These are phyloP conservation scores for Rhabdornis inornatus DNA, from an alignment of 2,113 vertebrate genomes.

Conservation along the genomic window DNA sequence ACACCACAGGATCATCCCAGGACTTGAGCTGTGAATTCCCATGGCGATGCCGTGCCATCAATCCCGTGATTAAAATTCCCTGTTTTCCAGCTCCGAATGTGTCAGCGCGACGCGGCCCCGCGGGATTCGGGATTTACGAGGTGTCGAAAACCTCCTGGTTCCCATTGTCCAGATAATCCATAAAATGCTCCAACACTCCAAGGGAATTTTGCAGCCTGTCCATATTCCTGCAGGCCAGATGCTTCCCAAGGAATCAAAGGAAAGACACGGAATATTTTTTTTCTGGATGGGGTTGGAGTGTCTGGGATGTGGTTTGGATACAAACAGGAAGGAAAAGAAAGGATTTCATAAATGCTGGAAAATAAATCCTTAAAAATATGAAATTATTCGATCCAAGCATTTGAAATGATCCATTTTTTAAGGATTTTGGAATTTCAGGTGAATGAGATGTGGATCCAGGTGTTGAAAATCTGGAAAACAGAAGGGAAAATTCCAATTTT, in stretches of 20 bases:
- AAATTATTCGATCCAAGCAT: fast-evolving
- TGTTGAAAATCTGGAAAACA: background rate
- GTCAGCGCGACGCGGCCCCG: background rate
- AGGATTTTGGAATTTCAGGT: no score
- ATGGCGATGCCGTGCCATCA: fast-evolving
- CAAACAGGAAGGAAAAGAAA: fast-evolving
- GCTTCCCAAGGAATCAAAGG: background rate
- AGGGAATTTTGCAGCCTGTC: background rate
- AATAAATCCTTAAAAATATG: background rate
- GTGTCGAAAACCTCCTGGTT: background rate
- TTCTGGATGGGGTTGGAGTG: background rate
- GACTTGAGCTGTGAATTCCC: background rate
- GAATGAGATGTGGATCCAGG: background rate
- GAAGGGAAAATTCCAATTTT: background rate
- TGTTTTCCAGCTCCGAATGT: background rate
- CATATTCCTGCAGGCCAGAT: background rate
- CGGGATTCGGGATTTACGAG: background rate
- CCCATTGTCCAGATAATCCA: background rate
- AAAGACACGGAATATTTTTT: background rate
- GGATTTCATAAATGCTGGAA: background rate
- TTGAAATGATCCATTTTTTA: fast-evolving
- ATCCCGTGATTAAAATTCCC: background rate
- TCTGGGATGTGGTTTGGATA: background rate
- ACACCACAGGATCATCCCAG: fast-evolving
- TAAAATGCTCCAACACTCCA: background rate